Percentiles rank a stretch among this genome's conserved stretches.
phyloP scores from a whole-genome alignment of 2,888 invertebrate genomes.

The Amphipoea lucens region DNA sequence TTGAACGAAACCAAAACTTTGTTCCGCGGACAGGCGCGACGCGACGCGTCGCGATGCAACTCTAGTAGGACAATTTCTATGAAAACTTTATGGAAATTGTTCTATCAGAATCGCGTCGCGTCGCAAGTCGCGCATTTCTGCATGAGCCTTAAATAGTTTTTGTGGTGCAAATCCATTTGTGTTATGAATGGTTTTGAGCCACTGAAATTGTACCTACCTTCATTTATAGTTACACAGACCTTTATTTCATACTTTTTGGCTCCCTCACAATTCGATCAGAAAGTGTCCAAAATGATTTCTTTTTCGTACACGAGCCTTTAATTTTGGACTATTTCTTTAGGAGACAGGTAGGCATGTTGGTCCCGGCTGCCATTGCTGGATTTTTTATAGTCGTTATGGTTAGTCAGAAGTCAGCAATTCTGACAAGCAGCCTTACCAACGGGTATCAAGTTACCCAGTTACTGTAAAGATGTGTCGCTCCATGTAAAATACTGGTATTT shows the following conservation, averaged over 20 bases:
- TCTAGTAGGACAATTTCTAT: neutral
- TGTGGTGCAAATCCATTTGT: neutral
- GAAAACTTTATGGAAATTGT: neutral
- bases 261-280: neutral
- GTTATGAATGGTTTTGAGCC: neutral
- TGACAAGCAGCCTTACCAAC: neutral
- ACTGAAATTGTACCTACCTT: too few species aligned
- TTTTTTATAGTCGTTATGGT: neutral
- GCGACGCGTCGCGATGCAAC: neutral
- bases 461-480: neutral
- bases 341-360: neutral
- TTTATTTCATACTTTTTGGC: too few species aligned
- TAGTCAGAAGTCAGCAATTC: neutral
- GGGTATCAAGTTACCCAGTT: neutral
- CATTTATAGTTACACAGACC: neutral
- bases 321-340: neutral
- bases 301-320: neutral
- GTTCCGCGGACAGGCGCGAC: neutral
- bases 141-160: neutral
- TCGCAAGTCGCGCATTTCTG: neutral
- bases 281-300: neutral
- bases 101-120: neutral
- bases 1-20: neutral
- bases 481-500: neutral
- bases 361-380: neutral